These are phyloP conservation scores for Micronycteris hirsuta DNA, from an alignment of 2,113 vertebrate genomes.

Conservation along the genomic window DNA sequence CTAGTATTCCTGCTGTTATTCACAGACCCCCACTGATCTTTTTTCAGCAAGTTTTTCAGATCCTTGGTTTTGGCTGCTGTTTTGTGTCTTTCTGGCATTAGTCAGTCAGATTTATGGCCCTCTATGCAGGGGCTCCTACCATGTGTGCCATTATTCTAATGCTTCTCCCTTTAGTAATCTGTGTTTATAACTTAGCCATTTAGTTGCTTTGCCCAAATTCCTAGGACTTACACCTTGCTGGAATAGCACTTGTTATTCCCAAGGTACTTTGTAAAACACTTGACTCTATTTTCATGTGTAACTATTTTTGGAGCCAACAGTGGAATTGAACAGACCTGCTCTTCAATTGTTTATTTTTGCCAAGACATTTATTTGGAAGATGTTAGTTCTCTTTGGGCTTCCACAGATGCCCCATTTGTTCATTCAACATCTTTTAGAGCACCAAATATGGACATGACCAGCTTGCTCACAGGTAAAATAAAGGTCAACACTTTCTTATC, in stretches of 20 bases:
- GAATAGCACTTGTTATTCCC: conserved; percentile 82
- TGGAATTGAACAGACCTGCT: conserved; percentile 77
- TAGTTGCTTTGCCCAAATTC: conserved; percentile 79
- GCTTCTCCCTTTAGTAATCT: conserved; percentile 64
- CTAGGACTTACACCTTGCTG: conserved; percentile 79
- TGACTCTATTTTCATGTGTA: conserved; percentile 80
- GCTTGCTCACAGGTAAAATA: conserved; percentile 71
- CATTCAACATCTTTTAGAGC: conserved; percentile 80
- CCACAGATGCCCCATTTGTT: conserved; percentile 78
- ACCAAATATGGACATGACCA: conserved; percentile 84
- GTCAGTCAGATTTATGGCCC: conserved; percentile 49
- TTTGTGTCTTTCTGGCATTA: conserved; percentile 64
- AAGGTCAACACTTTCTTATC: conserved; percentile 48
- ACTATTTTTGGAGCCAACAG: conserved; percentile 82
- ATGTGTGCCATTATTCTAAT: conserved; percentile 61
- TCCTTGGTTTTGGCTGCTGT: conserved; percentile 55
- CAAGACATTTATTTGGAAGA: conserved; percentile 83
- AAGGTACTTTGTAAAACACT: conserved; percentile 80
- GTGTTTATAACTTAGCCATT: conserved; percentile 79
- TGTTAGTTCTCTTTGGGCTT: conserved; percentile 76
- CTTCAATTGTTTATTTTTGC: conserved; percentile 81
- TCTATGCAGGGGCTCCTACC: conserved; percentile 63
- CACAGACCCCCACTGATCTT: conserved; percentile 29
- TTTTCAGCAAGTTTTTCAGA: conserved; percentile 51
- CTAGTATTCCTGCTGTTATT: conserved; percentile 28